A percentile compares a stretch with the other conserved stretches of the same genome.
Conservation (phyloP, 2,888 invertebrate species). For the Tipula vernalis region DNA sequence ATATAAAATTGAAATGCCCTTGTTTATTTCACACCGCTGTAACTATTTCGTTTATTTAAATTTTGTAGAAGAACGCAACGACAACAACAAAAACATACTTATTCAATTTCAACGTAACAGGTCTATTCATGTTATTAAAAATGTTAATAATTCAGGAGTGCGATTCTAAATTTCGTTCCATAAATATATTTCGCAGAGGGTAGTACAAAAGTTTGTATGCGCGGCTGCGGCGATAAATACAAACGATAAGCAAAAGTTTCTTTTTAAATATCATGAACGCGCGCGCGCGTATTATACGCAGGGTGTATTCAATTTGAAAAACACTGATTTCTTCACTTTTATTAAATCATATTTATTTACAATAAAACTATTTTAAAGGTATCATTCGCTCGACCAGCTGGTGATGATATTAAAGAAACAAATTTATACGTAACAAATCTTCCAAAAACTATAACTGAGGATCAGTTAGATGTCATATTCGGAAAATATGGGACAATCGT, state of each 20-base stretch:
- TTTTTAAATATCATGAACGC: background rate
- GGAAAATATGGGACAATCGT: slow-evolving; percentile 82
- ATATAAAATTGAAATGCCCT: no score
- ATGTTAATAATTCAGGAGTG: no score
- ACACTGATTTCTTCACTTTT: background rate
- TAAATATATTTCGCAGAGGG: no score
- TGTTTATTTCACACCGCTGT: no score
- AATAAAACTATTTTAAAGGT: slow-evolving; percentile 39
- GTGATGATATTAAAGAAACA: slow-evolving; percentile 85
- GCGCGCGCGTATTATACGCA: background rate
- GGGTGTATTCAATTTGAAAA: background rate
- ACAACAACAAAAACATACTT: no score
- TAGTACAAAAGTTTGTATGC: no score
- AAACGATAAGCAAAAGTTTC: background rate
- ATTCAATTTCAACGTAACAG: no score
- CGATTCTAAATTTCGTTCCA: no score
- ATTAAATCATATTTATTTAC: background rate
- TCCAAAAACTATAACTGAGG: slow-evolving; percentile 73
- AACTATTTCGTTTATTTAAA: no score
- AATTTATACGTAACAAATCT: slow-evolving; percentile 89
- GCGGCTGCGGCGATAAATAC: background rate
- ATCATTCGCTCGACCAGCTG: slow-evolving; percentile 82
- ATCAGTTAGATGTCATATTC: slow-evolving; percentile 73
- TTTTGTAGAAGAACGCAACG: no score
- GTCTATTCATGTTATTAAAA: no score